phyloP scores from a whole-genome alignment of 2,797 vertebrate genomes.

The Darevskia nairensis region DNA sequence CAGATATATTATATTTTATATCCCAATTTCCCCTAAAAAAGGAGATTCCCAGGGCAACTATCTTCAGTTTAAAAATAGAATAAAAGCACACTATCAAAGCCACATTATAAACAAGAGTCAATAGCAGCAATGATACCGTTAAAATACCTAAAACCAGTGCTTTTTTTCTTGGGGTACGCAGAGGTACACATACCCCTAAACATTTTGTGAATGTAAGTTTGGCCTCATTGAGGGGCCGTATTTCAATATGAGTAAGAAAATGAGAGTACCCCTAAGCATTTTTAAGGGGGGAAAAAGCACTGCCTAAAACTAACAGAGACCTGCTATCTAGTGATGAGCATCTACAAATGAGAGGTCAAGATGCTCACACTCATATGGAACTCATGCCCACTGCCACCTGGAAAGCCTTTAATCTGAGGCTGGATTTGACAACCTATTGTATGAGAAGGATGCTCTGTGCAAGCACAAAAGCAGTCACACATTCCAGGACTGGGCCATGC shows the following conservation, averaged over 20 bases:
- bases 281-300: no score
- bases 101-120: not conserved
- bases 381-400: not conserved
- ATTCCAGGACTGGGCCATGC: not conserved
- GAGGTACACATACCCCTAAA: no score
- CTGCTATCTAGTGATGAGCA: not conserved
- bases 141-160: not conserved
- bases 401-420: not conserved
- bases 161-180: no score
- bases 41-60: not conserved
- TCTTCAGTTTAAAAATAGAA: not conserved
- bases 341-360: not conserved
- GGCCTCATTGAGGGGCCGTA: no score
- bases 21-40: not conserved
- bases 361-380: not conserved
- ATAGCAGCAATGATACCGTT: not conserved
- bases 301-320: not conserved
- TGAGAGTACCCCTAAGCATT: no score
- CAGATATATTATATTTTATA: not conserved
- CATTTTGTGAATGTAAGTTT: no score
- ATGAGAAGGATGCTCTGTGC: not conserved
- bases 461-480: not conserved
- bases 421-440: not conserved
- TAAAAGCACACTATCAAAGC: not conserved
- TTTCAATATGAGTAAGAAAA: no score